Percentiles rank a stretch among this genome's conserved stretches.
Evolutionary conservation across 1,140 invertebrate genomes (phyloP).

Genomic region (Drosophila pachea): DNA sequence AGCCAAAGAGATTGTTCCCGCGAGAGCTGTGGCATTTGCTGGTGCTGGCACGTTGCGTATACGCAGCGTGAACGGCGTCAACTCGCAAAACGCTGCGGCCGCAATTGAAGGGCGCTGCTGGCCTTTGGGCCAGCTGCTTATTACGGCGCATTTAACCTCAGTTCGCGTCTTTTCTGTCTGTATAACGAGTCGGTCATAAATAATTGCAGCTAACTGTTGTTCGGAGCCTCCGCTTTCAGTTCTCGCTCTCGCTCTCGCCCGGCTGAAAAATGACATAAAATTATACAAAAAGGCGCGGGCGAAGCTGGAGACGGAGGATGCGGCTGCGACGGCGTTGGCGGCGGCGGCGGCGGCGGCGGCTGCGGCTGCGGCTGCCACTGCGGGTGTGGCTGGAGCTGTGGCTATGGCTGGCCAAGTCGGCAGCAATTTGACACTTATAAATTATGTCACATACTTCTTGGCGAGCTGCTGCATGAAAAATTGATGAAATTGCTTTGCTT

Average conservation of each 20-base stretch:
- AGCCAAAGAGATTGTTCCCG: not conserved
- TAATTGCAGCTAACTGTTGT: constrained; percentile 68
- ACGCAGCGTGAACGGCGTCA: constrained; percentile 8
- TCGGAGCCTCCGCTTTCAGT: not conserved
- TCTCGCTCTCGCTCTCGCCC: constrained; percentile 34
- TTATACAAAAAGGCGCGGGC: constrained; percentile 45
- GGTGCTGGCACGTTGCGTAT: constrained; percentile 25
- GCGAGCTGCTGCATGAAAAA: constrained; percentile 47
- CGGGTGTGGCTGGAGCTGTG: not conserved
- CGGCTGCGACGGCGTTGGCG: not conserved
- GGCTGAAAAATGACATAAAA: constrained; percentile 66
- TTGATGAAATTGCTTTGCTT: constrained; percentile 47
- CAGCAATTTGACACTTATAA: constrained; percentile 72
- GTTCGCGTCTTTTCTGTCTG: constrained; percentile 29
- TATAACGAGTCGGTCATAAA: constrained; percentile 55
- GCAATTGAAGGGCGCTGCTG: constrained; percentile 52
- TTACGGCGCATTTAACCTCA: constrained; percentile 70
- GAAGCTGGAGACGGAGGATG: not conserved
- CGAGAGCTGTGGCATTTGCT: too few species aligned
- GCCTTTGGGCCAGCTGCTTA: constrained; percentile 57
- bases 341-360: not conserved
- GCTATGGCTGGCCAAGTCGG: not conserved
- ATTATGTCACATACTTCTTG: constrained; percentile 69
- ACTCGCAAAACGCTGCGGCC: constrained; percentile 2
- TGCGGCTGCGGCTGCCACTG: not conserved